phyloP scores from a whole-genome alignment of 2,113 vertebrate genomes.

The Poecile atricapillus region DNA sequence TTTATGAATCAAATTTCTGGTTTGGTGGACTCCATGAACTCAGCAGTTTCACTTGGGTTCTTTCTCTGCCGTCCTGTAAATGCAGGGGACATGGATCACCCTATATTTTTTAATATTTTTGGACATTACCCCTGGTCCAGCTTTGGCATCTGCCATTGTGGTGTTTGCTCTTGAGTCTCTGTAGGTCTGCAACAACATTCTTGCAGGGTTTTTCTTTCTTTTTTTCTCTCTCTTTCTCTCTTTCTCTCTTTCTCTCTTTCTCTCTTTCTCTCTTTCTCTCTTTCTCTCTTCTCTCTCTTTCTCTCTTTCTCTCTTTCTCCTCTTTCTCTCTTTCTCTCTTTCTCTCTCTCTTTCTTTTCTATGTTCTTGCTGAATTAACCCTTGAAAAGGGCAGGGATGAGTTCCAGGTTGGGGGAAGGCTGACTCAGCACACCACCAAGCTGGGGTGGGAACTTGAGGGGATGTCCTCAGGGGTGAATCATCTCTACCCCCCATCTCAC shows the following conservation, averaged over 20 bases:
- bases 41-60: conserved; percentile 6
- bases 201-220: accelerated
- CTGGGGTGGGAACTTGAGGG: background rate
- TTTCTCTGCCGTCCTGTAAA: background rate
- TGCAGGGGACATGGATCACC: background rate
- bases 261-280: accelerated
- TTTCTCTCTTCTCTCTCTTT: background rate
- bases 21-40: background rate
- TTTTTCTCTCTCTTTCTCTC: accelerated
- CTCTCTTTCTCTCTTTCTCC: accelerated
- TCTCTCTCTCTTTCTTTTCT: accelerated
- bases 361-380: background rate
- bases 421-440: background rate
- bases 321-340: background rate
- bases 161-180: background rate
- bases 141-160: background rate
- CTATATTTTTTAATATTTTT: background rate
- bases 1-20: conserved; percentile 38
- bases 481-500: background rate
- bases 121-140: background rate
- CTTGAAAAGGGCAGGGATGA: background rate
- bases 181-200: background rate
- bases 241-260: no score
- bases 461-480: background rate
- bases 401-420: background rate